phyloP scores from a whole-genome alignment of 2,888 invertebrate species.

The Phalangium opilio region DNA sequence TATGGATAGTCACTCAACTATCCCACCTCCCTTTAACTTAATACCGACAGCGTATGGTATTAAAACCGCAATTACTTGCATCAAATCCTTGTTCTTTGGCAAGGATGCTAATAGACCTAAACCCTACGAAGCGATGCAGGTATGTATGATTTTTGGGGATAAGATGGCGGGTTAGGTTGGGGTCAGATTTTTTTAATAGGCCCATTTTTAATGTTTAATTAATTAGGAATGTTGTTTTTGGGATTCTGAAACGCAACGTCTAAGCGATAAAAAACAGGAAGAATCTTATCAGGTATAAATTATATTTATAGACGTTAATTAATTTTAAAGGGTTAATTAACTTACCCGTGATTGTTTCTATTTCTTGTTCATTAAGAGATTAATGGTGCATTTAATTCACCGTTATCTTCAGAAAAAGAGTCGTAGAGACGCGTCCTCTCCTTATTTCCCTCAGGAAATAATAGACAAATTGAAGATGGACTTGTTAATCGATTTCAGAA shows the following conservation, averaged over 20 bases:
- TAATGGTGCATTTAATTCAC: constrained; percentile 11
- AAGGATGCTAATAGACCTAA: neutral
- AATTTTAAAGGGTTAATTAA: neutral
- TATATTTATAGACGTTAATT: neutral
- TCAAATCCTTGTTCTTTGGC: neutral
- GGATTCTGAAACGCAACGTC: constrained; percentile 4
- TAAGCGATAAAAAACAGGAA: constrained; percentile 4
- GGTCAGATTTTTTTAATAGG: too few relatives aligned
- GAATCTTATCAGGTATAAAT: constrained; percentile 10
- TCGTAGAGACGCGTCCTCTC: neutral
- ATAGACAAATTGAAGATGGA: too few relatives aligned
- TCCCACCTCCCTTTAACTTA: constrained; percentile 56
- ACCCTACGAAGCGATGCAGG: too few relatives aligned
- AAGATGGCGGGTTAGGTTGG: too few relatives aligned
- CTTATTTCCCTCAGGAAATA: too few relatives aligned
- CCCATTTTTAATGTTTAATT: neutral
- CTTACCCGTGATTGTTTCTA: neutral
- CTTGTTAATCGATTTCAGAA: too few relatives aligned
- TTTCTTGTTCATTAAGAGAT: too few relatives aligned
- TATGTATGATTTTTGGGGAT: too few relatives aligned
- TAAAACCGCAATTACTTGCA: constrained; percentile 5
- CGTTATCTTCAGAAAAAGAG: constrained; percentile 8
- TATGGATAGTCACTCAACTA: constrained; percentile 46
- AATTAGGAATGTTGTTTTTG: constrained; percentile 9
- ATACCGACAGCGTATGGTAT: constrained; percentile 11